Evolutionary conservation across 1,140 invertebrate species (phyloP).

Genomic region (Sitophilus oryzae): DNA sequence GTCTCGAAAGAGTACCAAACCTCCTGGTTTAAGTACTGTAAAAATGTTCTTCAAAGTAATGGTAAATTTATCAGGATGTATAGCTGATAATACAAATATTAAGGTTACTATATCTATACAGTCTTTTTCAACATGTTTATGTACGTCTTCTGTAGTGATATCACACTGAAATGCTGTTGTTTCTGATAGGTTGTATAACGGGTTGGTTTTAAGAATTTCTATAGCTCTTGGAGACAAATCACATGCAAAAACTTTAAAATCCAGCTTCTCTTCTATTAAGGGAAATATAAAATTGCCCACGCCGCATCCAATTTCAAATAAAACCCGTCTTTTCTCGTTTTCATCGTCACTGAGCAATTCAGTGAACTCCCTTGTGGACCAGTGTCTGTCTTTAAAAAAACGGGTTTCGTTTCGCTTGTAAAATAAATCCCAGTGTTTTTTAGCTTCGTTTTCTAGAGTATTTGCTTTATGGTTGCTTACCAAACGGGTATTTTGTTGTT

Average conservation of each 20-base stretch:
- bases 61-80: slow-evolving; percentile 78
- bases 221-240: slow-evolving; percentile 91
- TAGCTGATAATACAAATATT: slow-evolving; percentile 94
- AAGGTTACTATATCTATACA: slow-evolving; percentile 81
- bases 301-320: slow-evolving; percentile 92
- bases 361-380: slow-evolving; percentile 91
- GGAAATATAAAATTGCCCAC: slow-evolving; percentile 97
- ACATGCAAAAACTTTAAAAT: slow-evolving; percentile 81
- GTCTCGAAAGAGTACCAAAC: slow-evolving; percentile 86
- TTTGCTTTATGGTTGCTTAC: slow-evolving; percentile 72
- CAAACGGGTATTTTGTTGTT: slow-evolving; percentile 62
- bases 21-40: slow-evolving; percentile 69
- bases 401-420: slow-evolving; percentile 88
- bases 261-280: slow-evolving; percentile 70
- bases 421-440: slow-evolving; percentile 96
- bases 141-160: slow-evolving; percentile 58
- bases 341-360: slow-evolving; percentile 59
- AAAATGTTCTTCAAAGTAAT: slow-evolving; percentile 64
- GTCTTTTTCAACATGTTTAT: slow-evolving; percentile 48
- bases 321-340: slow-evolving; percentile 37
- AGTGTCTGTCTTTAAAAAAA: slow-evolving; percentile 97
- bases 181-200: slow-evolving; percentile 54
- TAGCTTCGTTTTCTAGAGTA: slow-evolving; percentile 79
- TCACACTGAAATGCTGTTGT: slow-evolving; percentile 75
- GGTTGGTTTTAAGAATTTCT: slow-evolving; percentile 72